Conservation (phyloP, 2,888 invertebrate genomes). For the Dicyrtomina minuta region DNA sequence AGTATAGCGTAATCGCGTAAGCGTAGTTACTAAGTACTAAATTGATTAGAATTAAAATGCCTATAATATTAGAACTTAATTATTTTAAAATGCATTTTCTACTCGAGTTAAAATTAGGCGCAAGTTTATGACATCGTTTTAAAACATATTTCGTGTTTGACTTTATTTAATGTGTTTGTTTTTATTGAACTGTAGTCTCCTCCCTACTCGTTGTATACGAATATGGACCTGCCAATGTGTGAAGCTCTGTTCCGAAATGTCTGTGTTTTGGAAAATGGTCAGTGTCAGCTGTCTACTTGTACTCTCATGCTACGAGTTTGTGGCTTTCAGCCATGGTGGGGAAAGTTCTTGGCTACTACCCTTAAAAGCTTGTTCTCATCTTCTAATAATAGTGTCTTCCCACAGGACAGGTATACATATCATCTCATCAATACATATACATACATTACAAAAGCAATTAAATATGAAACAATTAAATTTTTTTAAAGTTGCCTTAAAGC, state of each 20-base stretch:
- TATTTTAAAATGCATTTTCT: no score
- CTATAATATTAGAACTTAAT: no score
- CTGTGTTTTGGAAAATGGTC: constrained; percentile 75
- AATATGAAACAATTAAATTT: constrained; percentile 13
- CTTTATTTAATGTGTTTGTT: background rate
- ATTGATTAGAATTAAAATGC: no score
- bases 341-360: constrained; percentile 80
- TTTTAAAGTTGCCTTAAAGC: constrained; percentile 6
- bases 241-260: constrained; percentile 70
- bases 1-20: no score
- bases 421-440: no score
- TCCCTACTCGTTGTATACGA: constrained; percentile 55
- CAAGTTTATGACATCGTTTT: no score
- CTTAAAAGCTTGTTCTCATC: constrained; percentile 76
- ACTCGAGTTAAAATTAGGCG: background rate
- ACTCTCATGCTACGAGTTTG: constrained; percentile 77
- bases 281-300: constrained; percentile 75
- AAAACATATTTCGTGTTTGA: no score
- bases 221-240: constrained; percentile 60
- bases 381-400: constrained; percentile 71
- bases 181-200: constrained; percentile 1
- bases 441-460: constrained; percentile 24
- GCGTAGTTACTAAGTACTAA: no score
- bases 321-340: constrained; percentile 82
- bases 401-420: constrained; percentile 87